Evolutionary conservation across 64 coral and sea anemone genomes (phyloP).

Genomic region (Porites lutea): DNA sequence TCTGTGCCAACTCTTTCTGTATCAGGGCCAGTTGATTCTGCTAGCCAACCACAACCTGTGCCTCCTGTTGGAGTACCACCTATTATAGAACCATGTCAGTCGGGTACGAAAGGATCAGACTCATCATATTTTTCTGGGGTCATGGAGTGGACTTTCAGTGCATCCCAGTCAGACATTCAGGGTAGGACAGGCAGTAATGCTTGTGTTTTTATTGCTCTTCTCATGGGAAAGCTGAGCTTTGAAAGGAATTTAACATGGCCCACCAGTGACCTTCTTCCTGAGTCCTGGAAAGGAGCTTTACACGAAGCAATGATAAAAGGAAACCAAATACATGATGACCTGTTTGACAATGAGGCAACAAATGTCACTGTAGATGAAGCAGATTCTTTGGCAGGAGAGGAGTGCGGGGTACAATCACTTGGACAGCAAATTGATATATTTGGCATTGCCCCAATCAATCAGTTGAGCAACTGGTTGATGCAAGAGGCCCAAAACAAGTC

Average conservation of each 20-base stretch:
- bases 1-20: no score
- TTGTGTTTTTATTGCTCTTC: slow-evolving; percentile 10
- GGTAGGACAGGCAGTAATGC: slow-evolving; percentile 8
- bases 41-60: no score
- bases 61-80: no score
- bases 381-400: not conserved
- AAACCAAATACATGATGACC: slow-evolving; percentile 34
- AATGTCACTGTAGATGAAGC: not conserved
- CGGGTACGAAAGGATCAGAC: no score
- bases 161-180: slow-evolving; percentile 11
- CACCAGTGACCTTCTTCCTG: not conserved
- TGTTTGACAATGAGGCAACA: slow-evolving; percentile 8
- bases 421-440: no score
- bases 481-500: no score
- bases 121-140: no score
- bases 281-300: not conserved
- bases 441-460: no score
- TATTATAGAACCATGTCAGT: no score
- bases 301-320: not conserved
- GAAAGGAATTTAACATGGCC: not conserved
- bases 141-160: slow-evolving; percentile 31
- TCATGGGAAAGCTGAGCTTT: not conserved
- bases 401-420: not conserved
- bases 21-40: no score
- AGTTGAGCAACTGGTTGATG: no score